Evolutionary conservation across 2,113 vertebrate genomes (phyloP).

Genomic region (Osmerus mordax): DNA sequence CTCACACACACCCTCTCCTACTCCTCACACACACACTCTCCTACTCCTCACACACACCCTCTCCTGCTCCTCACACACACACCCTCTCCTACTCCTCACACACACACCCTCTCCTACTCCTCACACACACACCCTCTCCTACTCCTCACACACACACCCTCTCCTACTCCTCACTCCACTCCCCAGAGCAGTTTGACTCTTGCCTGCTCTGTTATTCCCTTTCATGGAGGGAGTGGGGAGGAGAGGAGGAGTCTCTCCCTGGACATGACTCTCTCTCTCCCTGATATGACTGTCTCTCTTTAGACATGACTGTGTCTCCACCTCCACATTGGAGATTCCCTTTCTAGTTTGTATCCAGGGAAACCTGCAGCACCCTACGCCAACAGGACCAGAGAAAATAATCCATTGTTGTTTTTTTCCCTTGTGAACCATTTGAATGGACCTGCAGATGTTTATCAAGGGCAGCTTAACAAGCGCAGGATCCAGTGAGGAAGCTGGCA

Average conservation of each 20-base stretch:
- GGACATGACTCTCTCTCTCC: no score
- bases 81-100: conserved; percentile 54
- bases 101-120: conserved; percentile 43
- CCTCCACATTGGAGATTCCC: conserved; percentile 67
- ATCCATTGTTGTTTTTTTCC: conserved; percentile 55
- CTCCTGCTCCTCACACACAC: not conserved
- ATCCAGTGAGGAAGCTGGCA: conserved; percentile 32
- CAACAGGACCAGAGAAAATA: conserved; percentile 53
- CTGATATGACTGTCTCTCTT: conserved; percentile 7
- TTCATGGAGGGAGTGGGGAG: conserved; percentile 46
- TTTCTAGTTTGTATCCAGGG: conserved; percentile 69
- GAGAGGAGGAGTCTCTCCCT: not conserved
- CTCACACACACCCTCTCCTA: not conserved
- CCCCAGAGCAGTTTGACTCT: conserved; percentile 63
- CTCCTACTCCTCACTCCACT: conserved; percentile 57
- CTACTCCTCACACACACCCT: no score
- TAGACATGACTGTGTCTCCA: conserved; percentile 47
- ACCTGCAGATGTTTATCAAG: conserved; percentile 48
- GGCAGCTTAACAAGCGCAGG: conserved; percentile 19
- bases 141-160: conserved; percentile 32
- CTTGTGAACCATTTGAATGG: conserved; percentile 53
- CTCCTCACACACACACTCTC: no score
- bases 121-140: conserved; percentile 52
- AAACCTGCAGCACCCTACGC: conserved; percentile 48
- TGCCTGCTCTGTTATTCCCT: conserved; percentile 70